Evolutionary conservation across 2,888 invertebrate genomes (phyloP).

Genomic region (Lagria hirta): DNA sequence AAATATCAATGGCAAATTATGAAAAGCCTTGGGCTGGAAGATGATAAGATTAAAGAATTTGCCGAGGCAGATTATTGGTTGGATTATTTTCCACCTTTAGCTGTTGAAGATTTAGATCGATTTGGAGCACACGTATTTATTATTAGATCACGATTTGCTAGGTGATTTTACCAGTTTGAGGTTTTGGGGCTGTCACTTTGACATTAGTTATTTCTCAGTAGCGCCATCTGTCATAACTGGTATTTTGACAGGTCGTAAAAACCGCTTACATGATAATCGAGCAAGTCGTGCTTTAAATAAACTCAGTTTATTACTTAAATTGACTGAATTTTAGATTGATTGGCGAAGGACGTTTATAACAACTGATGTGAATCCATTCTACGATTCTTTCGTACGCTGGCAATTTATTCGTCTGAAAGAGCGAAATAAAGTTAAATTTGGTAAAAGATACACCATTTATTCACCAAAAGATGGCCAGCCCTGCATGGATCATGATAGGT

Average conservation of each 20-base stretch:
- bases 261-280: too few species aligned
- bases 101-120: constrained; percentile 80
- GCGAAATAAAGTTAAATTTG: constrained; percentile 90
- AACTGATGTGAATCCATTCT: constrained; percentile 96
- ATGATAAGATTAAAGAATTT: constrained; percentile 92
- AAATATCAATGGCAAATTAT: constrained; percentile 99
- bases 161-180: too few species aligned
- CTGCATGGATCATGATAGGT: constrained; percentile 99
- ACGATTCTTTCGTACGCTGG: constrained; percentile 97
- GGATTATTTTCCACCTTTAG: constrained; percentile 93
- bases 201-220: too few species aligned
- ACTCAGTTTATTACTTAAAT: not conserved
- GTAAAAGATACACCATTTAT: constrained; percentile 95
- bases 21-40: constrained; percentile 84
- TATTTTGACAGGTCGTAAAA: too few species aligned
- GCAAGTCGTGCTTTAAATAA: too few species aligned
- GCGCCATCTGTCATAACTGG: too few species aligned
- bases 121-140: constrained; percentile 85
- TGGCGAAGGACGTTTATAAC: constrained; percentile 99
- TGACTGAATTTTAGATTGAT: constrained; percentile 69
- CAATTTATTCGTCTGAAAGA: constrained; percentile 86
- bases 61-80: constrained; percentile 91
- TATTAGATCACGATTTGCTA: constrained; percentile 1
- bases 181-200: too few species aligned
- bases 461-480: constrained; percentile 97